Evolutionary conservation across 1,140 invertebrate genomes (phyloP), one percentile per base, ranked within the genome.

Genomic region (Anastrepha ludens): DNA sequence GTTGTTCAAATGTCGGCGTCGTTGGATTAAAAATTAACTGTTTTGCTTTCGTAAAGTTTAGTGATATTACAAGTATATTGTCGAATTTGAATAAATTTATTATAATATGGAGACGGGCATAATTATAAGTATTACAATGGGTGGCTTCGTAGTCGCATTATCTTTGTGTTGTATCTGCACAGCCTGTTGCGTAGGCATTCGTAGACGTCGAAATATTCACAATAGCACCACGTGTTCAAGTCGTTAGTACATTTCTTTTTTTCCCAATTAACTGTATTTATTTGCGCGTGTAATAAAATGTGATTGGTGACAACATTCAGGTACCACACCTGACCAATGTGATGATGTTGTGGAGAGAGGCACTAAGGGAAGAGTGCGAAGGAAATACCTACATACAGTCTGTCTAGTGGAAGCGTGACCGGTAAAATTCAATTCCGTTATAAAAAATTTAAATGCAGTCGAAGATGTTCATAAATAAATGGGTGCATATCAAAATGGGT

Each of bases 61-160:
- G 60, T 62, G 60, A 62, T 17, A 62, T 62, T 62, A 13, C 6
- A 55, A 55, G 11, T 55, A 55, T 55, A 8, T 55, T 55, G 6
- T 6, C 17, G 44, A 47, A 11, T 17, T 41, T 6, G 15, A 74
- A 74, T 9, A 17, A 47, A 74, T 44, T 55, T 15, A n/a, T 62
- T 11, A 55, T 2, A 41, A 55, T 29, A 85, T 87, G 78, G 15
- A 15, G 20, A 29, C 44, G 0, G 87, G 87, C 17, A 50, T 62
- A 7, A 87, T 55, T 55, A 17, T 85, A 15, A 20, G 74, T 39
- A 87, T 85, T 85, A 60, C 55, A 60, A 65, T 87, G n/a, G 74
- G 74, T 44, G 15, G 55, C 55, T 13, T 87, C 15, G 41, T 87
- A 5, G 59, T 11, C 29, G 55, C 67, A n/a, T 41, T 59, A n/a